Base-by-base conservation (phyloP, 1,140 invertebrate genomes). In the Theocolax elegans region DNA sequence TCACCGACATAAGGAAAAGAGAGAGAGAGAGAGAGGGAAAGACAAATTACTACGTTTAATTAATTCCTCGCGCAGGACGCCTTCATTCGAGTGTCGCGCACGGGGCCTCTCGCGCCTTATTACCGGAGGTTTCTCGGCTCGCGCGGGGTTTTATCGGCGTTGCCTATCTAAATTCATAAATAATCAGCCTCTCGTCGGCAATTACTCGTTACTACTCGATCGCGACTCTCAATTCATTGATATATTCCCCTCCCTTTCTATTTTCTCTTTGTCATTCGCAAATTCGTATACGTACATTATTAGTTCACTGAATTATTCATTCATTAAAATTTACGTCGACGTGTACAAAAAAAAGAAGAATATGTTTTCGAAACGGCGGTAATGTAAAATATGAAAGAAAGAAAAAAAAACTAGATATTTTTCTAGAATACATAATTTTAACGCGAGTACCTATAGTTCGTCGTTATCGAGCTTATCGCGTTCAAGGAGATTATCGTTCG, bases 91-190 rank as follows among this genome's bases (percentile, higher is more conserved):
- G 48, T 17, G 48, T 49, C 4, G 48, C 48, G 48, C 19, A 44
- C 42, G 42, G 15, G 13, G 10, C 10, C 35, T 38, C 51, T 29
- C n/a, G 29, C 46, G 51, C 40, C 51, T 65, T 65, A 54, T 65
- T 65, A 65, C 49, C 48, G 19, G 19, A 17, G 27, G 6, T 17
- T 51, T 54, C n/a, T 21, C 51, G 15, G 38, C 38, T 13, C 19
- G 27, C 42, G 44, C 29, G 73, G 65, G 53, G n/a, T 6, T 17
- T 58, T 59, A 67, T 67, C 66, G 31, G 29, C 12, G 25, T 17
- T 44, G 27, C 21, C 29, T 59, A 67, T 67, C 66, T 67, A 67
- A 59, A 67, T 67, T 67, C 54, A 67, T 60, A 67, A 67, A 67
- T 67, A 67, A 67, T 67, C 59, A 59, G 59, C 42, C 54, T 58